Evolutionary conservation across 1,140 invertebrate genomes (phyloP), one percentile per base, ranked within the genome.

Genomic region (Drosophila sproati): DNA sequence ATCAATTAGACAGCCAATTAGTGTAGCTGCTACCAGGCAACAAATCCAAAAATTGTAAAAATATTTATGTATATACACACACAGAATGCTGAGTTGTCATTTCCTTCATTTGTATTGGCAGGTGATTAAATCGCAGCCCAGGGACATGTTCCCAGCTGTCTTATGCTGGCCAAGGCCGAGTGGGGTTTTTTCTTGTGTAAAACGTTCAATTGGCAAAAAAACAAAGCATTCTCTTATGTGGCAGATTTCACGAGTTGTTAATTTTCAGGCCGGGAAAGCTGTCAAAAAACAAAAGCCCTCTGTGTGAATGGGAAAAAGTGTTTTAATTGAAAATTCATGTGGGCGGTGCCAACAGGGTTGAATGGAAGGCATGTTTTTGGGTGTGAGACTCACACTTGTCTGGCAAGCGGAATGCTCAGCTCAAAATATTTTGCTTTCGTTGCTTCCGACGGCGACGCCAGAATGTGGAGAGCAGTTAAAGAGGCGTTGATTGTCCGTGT

Each of bases 271-370:
- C 47, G 55, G 63, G 8, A 28, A 55, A 60, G 47, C 55, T 66
- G 60, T 54, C 68, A 61, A 37, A 72, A 64, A 48, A 29, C 60
- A 45, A 67, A 51, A 57, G 41, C 2, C 35, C 34, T 34, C 2
- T 29, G 61, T 71, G 66, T 67, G 55, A 47, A 61, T 55, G 41
- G 48, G 7, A 56, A 80, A 73, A 82, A 70, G 73, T 73, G 64
- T 89, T 88, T 88, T 89, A 89, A 88, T 88, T 88, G 86, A 85
- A 87, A 88, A 80, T 89, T 83, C 85, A 89, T 82, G 76, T 82
- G 73, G 55, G 34, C 34, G 39, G 34, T 52, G 62, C 4, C 45
- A 6, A 5, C 4, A n/a, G 34, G 29, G 34, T 2, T 31, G 10
- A 3, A 20, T 1, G 5, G 10, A 5, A 43, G 55, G 10, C 20